Base-by-base conservation (phyloP, 1,140 invertebrate species). In the Papilio xuthus region DNA sequence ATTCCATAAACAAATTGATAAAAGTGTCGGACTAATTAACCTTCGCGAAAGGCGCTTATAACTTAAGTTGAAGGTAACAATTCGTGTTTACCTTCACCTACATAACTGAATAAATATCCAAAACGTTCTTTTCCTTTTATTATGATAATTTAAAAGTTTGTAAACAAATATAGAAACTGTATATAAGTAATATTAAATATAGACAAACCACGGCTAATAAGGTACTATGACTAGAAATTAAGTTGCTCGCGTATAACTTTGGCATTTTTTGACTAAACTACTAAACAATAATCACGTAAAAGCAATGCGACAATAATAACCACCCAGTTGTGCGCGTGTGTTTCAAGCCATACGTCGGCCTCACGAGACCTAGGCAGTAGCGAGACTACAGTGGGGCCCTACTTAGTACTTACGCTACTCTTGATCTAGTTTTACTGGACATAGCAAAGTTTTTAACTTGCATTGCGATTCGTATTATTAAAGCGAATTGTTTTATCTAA, bases 21-120 rank as follows among this genome's bases (percentile, higher is more conserved):
- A 28, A 67, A 67, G 60, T 32, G 60, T 28, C 3, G 4, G 26
- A 67, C 60, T 70, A 42, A 71, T 71, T 71, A 32, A 37, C 63
- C 63, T 69, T 69, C 63, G 32, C 26, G 9, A 71, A 71, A 37
- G 32, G 15, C 28, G 9, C 18, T 71, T 18, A 20, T 37, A 71
- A 1, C 37, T 71, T 71, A 71, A 71, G 69, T 37, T 71, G 18
- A 71, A 71, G 69, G 69, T 71, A 18, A 71, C 37, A 12, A 18
- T 4, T 37, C 69, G 13, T n/a, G 69, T 71, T 71, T 8, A 71
- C 70, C 41, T 71, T 44, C 20, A 20, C 32, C 69, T 37, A 42
- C 15, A 71, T 71, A 20, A 15, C 28, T 3, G 15, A 69, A 37
- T 37, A 10, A 69, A 69, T 10, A 28, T n/a, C 6, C 67, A 18